These are phyloP conservation scores for Lepidocyrtinus sp. DNA, from an alignment of 2,888 invertebrate species.

Conservation along the genomic window DNA sequence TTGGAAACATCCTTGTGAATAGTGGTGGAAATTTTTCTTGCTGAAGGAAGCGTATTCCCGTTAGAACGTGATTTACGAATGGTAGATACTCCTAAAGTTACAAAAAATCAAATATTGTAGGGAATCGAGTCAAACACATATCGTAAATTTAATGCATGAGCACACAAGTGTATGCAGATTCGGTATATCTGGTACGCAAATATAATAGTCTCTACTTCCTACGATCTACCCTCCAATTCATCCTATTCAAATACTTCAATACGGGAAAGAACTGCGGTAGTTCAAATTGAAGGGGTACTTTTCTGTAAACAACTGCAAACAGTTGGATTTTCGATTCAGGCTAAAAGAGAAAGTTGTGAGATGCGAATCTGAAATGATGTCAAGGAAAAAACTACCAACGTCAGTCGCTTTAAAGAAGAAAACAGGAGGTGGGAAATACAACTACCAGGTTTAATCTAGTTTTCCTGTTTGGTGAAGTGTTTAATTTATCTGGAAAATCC, in stretches of 20 bases:
- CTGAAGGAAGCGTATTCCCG: constrained; percentile 68
- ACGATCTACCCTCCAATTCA: too few relatives aligned
- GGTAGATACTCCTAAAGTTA: constrained; percentile 66
- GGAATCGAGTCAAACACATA: too few relatives aligned
- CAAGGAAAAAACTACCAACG: constrained; percentile 30
- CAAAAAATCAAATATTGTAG: too few relatives aligned
- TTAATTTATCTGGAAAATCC: background rate
- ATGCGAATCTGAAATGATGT: constrained; percentile 21
- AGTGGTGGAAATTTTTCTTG: constrained; percentile 65
- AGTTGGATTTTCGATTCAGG: too few relatives aligned
- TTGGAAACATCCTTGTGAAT: constrained; percentile 68
- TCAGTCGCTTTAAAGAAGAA: constrained; percentile 11
- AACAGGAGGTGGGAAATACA: background rate
- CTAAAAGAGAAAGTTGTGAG: background rate
- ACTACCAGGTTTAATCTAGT: background rate
- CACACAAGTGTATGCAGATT: too few relatives aligned
- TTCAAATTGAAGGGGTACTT: too few relatives aligned
- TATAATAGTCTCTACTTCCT: too few relatives aligned
- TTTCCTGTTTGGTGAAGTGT: background rate
- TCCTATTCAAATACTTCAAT: too few relatives aligned
- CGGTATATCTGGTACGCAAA: too few relatives aligned
- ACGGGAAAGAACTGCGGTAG: too few relatives aligned
- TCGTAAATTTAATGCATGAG: too few relatives aligned
- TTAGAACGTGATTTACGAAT: constrained; percentile 65
- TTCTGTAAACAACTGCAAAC: too few relatives aligned